Base-by-base conservation (phyloP, 2,797 vertebrate genomes). In the Amblyraja radiata region DNA sequence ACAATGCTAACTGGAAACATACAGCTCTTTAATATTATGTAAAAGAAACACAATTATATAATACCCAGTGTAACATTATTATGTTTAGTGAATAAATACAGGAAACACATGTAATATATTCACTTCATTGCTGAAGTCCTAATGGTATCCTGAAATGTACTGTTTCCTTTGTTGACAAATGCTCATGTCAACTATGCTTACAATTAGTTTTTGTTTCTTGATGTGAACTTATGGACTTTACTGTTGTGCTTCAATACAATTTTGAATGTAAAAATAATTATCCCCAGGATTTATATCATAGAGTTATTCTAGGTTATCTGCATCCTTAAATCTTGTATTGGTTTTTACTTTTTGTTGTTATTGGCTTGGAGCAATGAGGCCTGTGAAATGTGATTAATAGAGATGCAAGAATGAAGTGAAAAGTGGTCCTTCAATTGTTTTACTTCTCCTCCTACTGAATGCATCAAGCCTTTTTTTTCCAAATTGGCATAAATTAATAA, bases 201-300 rank as follows among this genome's bases (percentile, higher is more conserved):
- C 32, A 36, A 91, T 91, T 73, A 46, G 25, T 54, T 91, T 86
- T 73, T 74, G 36, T 46, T 86, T 86, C 83, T 36, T 91, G 90
- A 54, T 11, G 9, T 73, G 36, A 90, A 73, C 65, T 36, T 39
- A 36, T 91, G 18, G 71, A 71, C 36, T 14, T 21, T 91, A 71
- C 90, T 91, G 90, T 46, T 91, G 7, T 91, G 32, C 36, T 73
- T 91, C 90, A 91, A 74, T 21, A 54, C 90, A 91, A 91, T 46
- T 73, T 91, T 21, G 71, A 91, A 91, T 74, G 36, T 71, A 74
- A 74, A 73, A 36, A 91, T 54, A 71, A 91, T 91, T 91, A 65
- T 74, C 65, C 13, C 68, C 32, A 54, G 39, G 32, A 91, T 65
- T 65, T 86, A 86, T 86, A n/a, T 63, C 58, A 86, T 14, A 63